Base-by-base conservation (phyloP, 2,113 vertebrate genomes). In the Athene cunicularia region DNA sequence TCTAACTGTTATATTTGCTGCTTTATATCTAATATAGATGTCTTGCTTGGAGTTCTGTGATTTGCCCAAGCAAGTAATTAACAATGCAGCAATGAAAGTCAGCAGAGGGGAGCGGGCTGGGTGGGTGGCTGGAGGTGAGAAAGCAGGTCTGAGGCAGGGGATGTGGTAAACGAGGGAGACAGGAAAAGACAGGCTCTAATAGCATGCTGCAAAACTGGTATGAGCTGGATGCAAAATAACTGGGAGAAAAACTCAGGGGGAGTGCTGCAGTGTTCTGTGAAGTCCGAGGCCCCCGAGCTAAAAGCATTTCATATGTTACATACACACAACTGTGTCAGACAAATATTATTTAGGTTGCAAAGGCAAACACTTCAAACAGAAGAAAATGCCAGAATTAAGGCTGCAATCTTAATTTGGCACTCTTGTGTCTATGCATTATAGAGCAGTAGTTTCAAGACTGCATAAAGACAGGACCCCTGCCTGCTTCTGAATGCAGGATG, bases 61-160 rank as follows among this genome's bases (percentile, higher is more conserved):
- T 81, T 91, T 93, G 66, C 70, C 87, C 84, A 91, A 93, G 80
- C 91, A 96, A 93, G 86, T 97, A 92, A 96, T 95, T 92, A 91
- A 60, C 43, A 91, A 33, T 68, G 73, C 76, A 79, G 64, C 58
- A 72, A 33, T 87, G 89, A 81, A 86, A 92, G 33, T 66, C 83
- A 55, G 33, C 11, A 10, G 56, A 4, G 37, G 72, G 41, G 28
- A 87, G 47, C 52, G 81, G 60, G 33, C 66, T 52, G 66, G 82
- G 49, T 81, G 73, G 62, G 53, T 60, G 74, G 52, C 66, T 64
- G 77, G 39, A 90, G 77, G 92, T 91, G 73, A 94, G 77, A 88
- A 81, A 91, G 43, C 73, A 56, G 64, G 66, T 89, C 73, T 93
- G 84, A 80, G 33, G 59, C 85, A 91, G 62, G 66, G 41, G 70